Conservation (phyloP, 2,888 invertebrate genomes). For the Pseudococcus viburni region DNA sequence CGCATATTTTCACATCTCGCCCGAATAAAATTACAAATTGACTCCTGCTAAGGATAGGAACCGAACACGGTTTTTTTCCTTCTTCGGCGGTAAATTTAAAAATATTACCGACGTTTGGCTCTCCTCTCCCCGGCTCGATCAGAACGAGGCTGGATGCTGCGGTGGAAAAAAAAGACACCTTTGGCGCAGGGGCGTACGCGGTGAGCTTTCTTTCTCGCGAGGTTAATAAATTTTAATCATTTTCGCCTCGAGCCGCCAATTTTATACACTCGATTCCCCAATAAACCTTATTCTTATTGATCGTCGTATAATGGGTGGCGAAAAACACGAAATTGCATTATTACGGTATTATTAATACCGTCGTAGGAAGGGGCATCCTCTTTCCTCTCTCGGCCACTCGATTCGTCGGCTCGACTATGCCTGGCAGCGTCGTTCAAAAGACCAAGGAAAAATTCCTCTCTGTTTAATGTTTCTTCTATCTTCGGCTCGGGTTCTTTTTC, state of each 20-base stretch:
- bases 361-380: background rate
- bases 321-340: slow-evolving; percentile 31
- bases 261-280: background rate
- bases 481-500: background rate
- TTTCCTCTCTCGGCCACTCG: background rate
- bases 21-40: slow-evolving; percentile 10
- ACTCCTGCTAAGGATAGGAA: background rate
- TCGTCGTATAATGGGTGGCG: slow-evolving; percentile 20
- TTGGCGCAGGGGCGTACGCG: background rate
- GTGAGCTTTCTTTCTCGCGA: background rate
- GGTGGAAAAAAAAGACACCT: background rate
- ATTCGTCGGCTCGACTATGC: background rate
- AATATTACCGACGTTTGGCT: background rate
- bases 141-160: background rate
- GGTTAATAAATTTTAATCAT: slow-evolving; percentile 56
- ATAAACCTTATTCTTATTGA: slow-evolving; percentile 32
- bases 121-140: background rate
- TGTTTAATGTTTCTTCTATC: background rate
- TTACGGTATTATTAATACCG: slow-evolving; percentile 41
- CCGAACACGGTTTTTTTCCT: background rate
- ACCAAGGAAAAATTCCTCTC: background rate
- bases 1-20: background rate
- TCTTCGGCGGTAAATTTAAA: background rate
- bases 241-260: slow-evolving; percentile 18
- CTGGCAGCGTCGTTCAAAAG: background rate